Evolutionary conservation across 2,113 vertebrate species (phyloP).

Genomic region (Prolemur simus): DNA sequence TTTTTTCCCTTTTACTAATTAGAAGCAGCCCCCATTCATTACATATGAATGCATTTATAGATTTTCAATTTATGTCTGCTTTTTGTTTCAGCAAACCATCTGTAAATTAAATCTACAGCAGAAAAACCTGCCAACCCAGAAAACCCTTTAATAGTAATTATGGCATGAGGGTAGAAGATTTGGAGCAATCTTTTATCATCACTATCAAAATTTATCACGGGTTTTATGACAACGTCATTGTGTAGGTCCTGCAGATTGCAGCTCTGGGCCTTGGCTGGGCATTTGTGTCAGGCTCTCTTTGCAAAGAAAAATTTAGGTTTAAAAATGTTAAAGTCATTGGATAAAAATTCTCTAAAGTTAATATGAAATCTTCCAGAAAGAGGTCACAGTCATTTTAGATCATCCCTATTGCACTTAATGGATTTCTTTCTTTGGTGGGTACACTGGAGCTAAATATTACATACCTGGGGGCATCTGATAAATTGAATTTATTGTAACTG

Average conservation of each 20-base stretch:
- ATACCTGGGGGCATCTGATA: neutral
- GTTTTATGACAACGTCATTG: slow-evolving; percentile 31
- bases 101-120: slow-evolving; percentile 63
- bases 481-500: too few relatives aligned
- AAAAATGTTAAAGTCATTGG: slow-evolving; percentile 10
- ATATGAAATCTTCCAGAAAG: neutral
- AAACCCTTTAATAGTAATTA: slow-evolving; percentile 61
- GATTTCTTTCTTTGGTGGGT: neutral
- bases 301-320: neutral
- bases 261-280: neutral
- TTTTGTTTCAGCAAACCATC: slow-evolving; percentile 66
- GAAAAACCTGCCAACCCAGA: slow-evolving; percentile 55
- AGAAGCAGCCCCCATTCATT: slow-evolving; percentile 67
- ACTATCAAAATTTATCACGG: slow-evolving; percentile 53
- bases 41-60: slow-evolving; percentile 51
- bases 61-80: slow-evolving; percentile 73
- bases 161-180: slow-evolving; percentile 51
- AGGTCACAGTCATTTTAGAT: neutral
- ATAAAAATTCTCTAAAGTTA: neutral
- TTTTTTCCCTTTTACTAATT: slow-evolving; percentile 68
- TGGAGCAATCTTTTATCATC: slow-evolving; percentile 57
- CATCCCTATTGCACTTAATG: neutral
- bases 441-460: neutral
- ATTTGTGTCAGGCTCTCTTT: slow-evolving; percentile 44
- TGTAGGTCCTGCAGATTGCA: slow-evolving; percentile 21